Conservation (phyloP, 2,888 invertebrate species). For the Gymnocheta viridis region DNA sequence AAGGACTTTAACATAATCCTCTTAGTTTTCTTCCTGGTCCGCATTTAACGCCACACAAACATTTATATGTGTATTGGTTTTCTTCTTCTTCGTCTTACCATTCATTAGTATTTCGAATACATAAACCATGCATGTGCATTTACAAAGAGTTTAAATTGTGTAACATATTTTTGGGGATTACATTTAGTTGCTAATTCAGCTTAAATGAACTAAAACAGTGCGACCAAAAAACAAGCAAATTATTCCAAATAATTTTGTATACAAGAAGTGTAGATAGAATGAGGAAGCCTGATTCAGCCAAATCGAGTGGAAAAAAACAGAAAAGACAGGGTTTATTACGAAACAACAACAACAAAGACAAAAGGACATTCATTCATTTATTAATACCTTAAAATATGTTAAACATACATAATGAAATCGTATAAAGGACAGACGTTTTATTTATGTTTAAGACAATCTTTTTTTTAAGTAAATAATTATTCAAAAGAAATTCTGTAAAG, state of each 20-base stretch:
- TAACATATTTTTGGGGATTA: constrained; percentile 54
- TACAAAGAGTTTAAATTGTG: constrained; percentile 12
- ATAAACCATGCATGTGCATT: constrained; percentile 6
- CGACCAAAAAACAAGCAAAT: neutral
- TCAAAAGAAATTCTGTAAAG: neutral
- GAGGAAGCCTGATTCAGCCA: neutral
- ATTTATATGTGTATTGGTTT: neutral
- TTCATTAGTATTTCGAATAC: neutral
- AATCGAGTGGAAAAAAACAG: constrained; percentile 2
- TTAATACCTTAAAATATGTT: neutral
- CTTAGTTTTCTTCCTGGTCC: constrained; percentile 9
- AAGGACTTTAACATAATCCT: constrained; percentile 31
- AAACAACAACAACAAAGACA: constrained; percentile 24
- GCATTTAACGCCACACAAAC: neutral
- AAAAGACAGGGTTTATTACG: neutral
- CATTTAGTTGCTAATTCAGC: constrained; percentile 29
- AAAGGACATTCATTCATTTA: neutral
- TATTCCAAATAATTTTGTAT: constrained; percentile 28
- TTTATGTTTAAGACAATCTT: neutral
- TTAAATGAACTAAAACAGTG: constrained; percentile 45
- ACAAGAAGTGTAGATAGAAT: neutral
- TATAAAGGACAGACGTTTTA: neutral
- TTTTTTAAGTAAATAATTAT: neutral
- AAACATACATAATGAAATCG: neutral
- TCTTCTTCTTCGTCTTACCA: neutral